These are phyloP conservation scores for Indri indri DNA, from an alignment of 2,113 vertebrate species.

Conservation along the genomic window DNA sequence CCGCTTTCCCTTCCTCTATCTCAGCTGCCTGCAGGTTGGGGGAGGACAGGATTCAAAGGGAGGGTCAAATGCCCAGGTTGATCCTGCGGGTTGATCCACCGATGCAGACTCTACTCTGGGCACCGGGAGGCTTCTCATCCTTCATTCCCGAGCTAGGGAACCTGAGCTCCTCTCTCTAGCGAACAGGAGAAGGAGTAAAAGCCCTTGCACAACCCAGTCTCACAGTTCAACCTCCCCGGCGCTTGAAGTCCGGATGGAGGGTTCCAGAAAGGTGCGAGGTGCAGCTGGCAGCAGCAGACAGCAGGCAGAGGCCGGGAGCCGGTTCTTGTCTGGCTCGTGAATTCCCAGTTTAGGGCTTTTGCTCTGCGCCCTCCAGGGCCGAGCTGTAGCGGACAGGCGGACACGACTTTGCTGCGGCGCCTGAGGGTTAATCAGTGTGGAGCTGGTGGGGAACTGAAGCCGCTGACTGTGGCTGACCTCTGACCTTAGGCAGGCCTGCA, in stretches of 20 bases:
- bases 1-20: not conserved
- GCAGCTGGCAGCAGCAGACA: not conserved
- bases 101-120: not conserved
- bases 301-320: not conserved
- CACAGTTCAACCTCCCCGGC: not conserved
- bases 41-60: not conserved
- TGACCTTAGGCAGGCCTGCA: constrained; percentile 78
- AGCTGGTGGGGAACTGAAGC: constrained; percentile 58
- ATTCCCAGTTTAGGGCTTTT: not conserved
- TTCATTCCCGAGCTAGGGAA: not conserved
- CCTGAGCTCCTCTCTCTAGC: not conserved
- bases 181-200: not conserved
- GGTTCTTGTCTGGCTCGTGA: not conserved
- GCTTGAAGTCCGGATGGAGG: not conserved
- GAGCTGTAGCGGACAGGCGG: not conserved
- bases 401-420: not conserved
- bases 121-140: not conserved
- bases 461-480: constrained; percentile 79
- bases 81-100: not conserved
- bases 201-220: not conserved
- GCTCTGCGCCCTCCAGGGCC: not conserved
- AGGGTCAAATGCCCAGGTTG: not conserved
- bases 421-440: constrained; percentile 54
- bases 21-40: not conserved
- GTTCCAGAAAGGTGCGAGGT: not conserved